Base-by-base conservation (phyloP, 2,113 vertebrate species). In the Coptodon rendalli region DNA sequence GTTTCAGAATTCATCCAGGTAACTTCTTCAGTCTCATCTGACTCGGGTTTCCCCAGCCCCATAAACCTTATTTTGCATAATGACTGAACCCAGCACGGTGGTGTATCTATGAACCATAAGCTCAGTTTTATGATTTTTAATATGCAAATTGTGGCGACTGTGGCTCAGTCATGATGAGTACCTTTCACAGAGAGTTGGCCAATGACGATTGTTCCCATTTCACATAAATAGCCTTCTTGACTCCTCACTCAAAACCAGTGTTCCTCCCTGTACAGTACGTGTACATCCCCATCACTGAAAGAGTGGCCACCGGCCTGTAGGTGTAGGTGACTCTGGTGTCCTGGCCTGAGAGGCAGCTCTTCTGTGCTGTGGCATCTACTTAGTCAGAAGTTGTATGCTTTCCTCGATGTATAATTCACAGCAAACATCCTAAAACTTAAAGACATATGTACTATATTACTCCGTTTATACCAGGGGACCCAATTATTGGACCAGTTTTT, bases 121-220 rank as follows among this genome's bases (percentile, higher is more conserved):
- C n/a, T 45, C 38, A 27, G 38, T 17, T 73, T 73, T 9, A 0
- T 16, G 3, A 73, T 45, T 27, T 27, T 45, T 73, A 45, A 11
- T 2, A 73, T 27, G 68, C 40, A 45, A 27, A 2, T 45, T 73
- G n/a, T 2, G 0, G 13, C 0, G 1, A 45, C 0, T 73, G n/a
- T 73, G 1, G 34, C 19, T 22, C 19, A 40, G 10, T 68, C 1
- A 2, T 22, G 6, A 68, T 68, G 63, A 68, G 0, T 68, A 68
- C 63, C 36, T 0, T 40, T 68, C 3, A 40, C 36, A 68, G 34
- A 38, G 19, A 40, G 19, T 40, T 68, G 34, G 63, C 2, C 34
- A 68, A 40, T n/a, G 34, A 40, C 0, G 34, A 22, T 68, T 0
- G 4, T 40, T 68, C 19, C 34, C 19, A 40, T 38, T 68, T 68